A percentile compares a stretch with the other conserved stretches of the same genome.
Conservation (phyloP, 1,140 invertebrate species). For the Drosophila baimaii region DNA sequence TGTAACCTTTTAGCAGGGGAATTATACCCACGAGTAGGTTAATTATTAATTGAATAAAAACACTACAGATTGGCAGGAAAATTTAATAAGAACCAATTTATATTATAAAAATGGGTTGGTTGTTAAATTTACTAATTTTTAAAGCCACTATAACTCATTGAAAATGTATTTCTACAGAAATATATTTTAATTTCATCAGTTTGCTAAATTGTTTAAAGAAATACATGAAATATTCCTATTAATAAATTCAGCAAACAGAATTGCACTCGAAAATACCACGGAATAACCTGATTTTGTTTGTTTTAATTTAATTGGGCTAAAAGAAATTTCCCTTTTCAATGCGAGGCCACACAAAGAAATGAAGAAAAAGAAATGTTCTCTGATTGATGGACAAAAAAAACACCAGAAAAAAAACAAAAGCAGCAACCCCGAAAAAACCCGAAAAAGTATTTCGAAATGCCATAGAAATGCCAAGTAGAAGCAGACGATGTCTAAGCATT, state of each 20-base stretch:
- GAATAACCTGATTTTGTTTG: constrained; percentile 35
- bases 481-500: constrained; percentile 48
- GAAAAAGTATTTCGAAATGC: constrained; percentile 39
- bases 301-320: constrained; percentile 41
- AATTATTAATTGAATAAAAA: constrained; percentile 5
- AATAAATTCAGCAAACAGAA: constrained; percentile 6
- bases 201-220: background rate
- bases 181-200: background rate
- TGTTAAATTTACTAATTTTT: no score
- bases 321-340: constrained; percentile 62
- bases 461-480: constrained; percentile 19
- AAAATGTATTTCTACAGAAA: no score
- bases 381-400: constrained; percentile 30
- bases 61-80: background rate
- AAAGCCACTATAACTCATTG: no score
- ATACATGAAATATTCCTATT: background rate
- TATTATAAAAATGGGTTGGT: no score
- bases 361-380: constrained; percentile 45
- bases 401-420: constrained; percentile 30
- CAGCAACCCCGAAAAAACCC: constrained; percentile 23
- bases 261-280: constrained; percentile 10
- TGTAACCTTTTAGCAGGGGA: background rate
- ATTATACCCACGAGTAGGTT: background rate
- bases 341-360: constrained; percentile 45
- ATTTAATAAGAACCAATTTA: no score